Evolutionary conservation across 2,888 invertebrate species (phyloP), one percentile per base, ranked within the genome.

Genomic region (Acanthopleura granulata): DNA sequence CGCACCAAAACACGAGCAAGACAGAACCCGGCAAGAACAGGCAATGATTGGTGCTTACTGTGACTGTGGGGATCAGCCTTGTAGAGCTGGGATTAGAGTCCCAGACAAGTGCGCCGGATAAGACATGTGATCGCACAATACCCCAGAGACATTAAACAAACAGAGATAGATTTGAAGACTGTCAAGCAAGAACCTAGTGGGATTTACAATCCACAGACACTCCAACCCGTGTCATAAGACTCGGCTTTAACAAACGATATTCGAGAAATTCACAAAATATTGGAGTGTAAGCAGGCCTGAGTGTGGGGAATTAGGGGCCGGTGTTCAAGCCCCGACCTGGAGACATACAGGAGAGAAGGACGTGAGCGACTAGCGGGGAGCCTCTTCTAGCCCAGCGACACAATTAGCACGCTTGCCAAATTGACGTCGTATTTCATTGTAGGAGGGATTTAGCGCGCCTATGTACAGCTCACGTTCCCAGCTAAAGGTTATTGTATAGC

Each of bases 231-330:
- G 57, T 57, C 57, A 57, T 57, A 57, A 18, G 57, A 57, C 57
- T 57, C 57, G 22, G 57, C 15, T 66, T 66, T 16, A 27, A 66
- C 66, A 66, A 66, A 27, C 29, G 66, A 66, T 66, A 66, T 66
- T 27, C 29, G 66, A 66, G 66, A 66, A 66, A 66, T 27, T 66
- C 66, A 66, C 66, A 66, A 66, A 66, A 66, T 27, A 66, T 66
- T 27, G 14, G 27, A 16, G 16, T 66, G 66, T 27, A 66, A 66
- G 22, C 22, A 27, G 66, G 25, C 66, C 40, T 9, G 40, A 40
- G 40, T 3, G 40, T 40, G 40, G 40, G 40, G 40, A 40, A 40
- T 40, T 40, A 40, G 40, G 4, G 3, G 57, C n/a, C 57, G 18
- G 57, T 57, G 57, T 18, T 12, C 22, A n/a, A n/a, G 6, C 22